Percentiles rank a stretch among this genome's conserved stretches.
Conservation (phyloP, 1,140 invertebrate species). For the Aricia agestis region DNA sequence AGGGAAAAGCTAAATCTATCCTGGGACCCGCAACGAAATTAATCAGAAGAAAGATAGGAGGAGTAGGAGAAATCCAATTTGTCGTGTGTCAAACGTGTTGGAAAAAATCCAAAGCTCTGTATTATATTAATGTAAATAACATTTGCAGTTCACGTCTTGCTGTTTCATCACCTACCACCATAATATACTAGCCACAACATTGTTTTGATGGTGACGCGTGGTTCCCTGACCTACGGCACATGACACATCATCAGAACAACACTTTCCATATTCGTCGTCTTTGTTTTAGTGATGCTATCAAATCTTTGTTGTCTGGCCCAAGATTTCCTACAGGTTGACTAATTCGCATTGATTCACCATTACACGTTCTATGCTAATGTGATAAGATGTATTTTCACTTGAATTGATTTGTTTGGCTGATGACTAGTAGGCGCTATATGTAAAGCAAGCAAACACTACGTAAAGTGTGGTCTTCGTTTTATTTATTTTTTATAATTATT, state of each 20-base stretch:
- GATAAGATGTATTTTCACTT: background rate
- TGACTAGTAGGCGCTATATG: conserved; percentile 8
- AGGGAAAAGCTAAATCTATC: too few species aligned
- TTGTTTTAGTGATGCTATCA: conserved; percentile 33
- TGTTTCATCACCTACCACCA: too few species aligned
- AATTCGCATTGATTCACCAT: background rate
- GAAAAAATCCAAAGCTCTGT: too few species aligned
- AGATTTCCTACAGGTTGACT: conserved; percentile 1
- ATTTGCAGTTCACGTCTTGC: too few species aligned
- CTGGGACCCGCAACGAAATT: too few species aligned
- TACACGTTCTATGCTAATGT: background rate
- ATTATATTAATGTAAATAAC: too few species aligned
- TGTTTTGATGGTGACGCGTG: background rate
- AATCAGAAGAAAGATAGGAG: too few species aligned
- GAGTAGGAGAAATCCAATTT: too few species aligned
- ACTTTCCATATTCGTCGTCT: background rate
- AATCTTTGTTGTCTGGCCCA: conserved; percentile 37
- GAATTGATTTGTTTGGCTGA: background rate
- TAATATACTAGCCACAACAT: background rate
- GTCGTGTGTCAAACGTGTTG: too few species aligned
- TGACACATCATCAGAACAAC: conserved; percentile 14
- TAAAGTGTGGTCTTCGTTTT: too few species aligned
- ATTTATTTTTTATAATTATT: too few species aligned
- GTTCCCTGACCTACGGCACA: background rate
- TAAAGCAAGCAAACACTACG: conserved; percentile 5